These are phyloP conservation scores for Creontiades dilutus DNA, from an alignment of 2,888 invertebrate genomes.

Conservation along the genomic window DNA sequence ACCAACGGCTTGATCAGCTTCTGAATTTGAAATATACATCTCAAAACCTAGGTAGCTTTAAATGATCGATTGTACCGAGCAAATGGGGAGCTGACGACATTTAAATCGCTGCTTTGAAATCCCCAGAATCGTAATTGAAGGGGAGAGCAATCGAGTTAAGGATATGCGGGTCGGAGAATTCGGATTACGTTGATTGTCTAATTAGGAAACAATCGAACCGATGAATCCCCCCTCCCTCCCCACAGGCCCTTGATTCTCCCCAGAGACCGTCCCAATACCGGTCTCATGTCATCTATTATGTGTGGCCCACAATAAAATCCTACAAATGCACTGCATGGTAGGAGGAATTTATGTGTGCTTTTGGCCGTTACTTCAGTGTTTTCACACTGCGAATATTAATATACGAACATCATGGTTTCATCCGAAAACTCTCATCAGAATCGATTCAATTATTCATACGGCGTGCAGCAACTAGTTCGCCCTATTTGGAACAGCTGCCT, in stretches of 20 bases:
- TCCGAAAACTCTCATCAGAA: too few species aligned
- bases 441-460: too few species aligned
- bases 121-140: not conserved
- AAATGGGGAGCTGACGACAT: constrained; percentile 3
- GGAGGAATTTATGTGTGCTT: too few species aligned
- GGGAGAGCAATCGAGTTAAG: constrained; percentile 30
- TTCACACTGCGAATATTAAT: too few species aligned
- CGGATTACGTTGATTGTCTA: constrained; percentile 43
- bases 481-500: too few species aligned
- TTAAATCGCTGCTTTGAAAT: constrained; percentile 11
- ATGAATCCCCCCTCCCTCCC: not conserved
- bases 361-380: too few species aligned
- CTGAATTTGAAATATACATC: too few species aligned
- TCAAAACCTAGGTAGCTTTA: too few species aligned
- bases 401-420: too few species aligned
- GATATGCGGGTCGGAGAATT: constrained; percentile 49
- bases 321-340: too few species aligned
- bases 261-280: not conserved
- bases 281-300: not conserved
- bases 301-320: not conserved
- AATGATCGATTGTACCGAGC: not conserved
- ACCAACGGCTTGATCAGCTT: too few species aligned
- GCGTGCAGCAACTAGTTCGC: too few species aligned
- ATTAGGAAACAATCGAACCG: constrained; percentile 56
- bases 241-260: not conserved